A percentile compares a stretch with the other conserved stretches of the same genome.
Conservation (phyloP, 2,888 invertebrate species). For the Trypoxylon attenuatum region DNA sequence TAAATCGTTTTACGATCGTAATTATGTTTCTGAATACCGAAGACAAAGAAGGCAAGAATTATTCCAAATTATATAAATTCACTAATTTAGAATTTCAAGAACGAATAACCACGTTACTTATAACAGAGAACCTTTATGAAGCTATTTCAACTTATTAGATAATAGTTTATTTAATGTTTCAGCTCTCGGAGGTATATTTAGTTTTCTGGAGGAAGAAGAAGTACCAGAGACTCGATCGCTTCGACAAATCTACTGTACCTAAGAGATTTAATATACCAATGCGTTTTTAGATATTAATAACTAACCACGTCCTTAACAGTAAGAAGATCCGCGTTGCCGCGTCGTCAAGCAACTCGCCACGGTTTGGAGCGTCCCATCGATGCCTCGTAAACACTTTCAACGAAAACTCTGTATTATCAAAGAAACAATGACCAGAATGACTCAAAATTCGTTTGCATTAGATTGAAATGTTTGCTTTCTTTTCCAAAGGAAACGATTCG, state of each 20-base stretch:
- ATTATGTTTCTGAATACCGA: constrained; percentile 68
- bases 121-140: too few relatives aligned
- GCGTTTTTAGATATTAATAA: constrained; percentile 4
- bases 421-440: too few relatives aligned
- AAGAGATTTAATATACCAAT: constrained; percentile 4
- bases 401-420: background rate
- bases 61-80: background rate
- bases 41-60: constrained; percentile 66
- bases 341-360: background rate
- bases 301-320: constrained; percentile 12
- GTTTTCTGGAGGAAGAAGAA: constrained; percentile 46
- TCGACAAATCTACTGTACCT: constrained; percentile 39
- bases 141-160: too few relatives aligned
- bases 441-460: too few relatives aligned
- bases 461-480: too few relatives aligned
- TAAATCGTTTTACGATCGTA: constrained; percentile 70
- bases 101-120: background rate
- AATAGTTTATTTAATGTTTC: constrained; percentile 15
- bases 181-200: constrained; percentile 42
- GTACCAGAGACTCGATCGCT: constrained; percentile 18
- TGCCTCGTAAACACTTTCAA: too few relatives aligned
- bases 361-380: too few relatives aligned
- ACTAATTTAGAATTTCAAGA: background rate
- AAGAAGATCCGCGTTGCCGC: background rate
- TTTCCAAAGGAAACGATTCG: too few relatives aligned